Base-by-base conservation (phyloP, 2,113 vertebrate species). In the Grallaria varia region DNA sequence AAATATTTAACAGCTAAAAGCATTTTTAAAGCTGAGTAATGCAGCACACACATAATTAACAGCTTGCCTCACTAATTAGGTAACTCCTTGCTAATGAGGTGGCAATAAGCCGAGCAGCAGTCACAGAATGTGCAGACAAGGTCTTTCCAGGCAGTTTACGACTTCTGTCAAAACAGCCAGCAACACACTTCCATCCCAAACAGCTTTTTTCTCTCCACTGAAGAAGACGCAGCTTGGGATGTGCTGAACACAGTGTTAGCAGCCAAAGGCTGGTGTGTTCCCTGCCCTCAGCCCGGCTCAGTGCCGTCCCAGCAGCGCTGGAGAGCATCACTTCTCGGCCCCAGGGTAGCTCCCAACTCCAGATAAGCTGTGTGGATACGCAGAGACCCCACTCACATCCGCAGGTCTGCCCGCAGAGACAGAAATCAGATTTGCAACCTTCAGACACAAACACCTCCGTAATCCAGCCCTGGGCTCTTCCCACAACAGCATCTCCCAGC, bases 31-130 rank as follows among this genome's bases (percentile, higher is more conserved):
- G 91, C 94, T 16, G 19, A 93, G 71, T 37, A 90, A 96, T 33
- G 45, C 75, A 31, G 67, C 39, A 78, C 73, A 68, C 95, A 89
- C 87, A 62, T 86, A 95, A 97, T 96, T 97, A 97, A 92, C 95
- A 96, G 88, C 80, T 80, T 58, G 91, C 75, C 84, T 77, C 53
- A 37, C 88, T 97, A 97, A 97, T 96, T 94, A 92, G 92, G 80
- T 75, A 94, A 56, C 81, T 94, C 74, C 86, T 79, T 37, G 69
- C 84, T 96, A 97, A 97, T 96, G 96, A 96, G 93, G 90, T 42
- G 94, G 90, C 87, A 90, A 79, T 92, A 50, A 94, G 85, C 74
- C 63, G 84, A 97, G 80, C 92, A 94, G 88, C 95, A 92, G 66
- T 18, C 90, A 42, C 74, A 30, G 4, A 77, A 78, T 2, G 76